These are phyloP conservation scores for Oreochromis aureus DNA, from an alignment of 2,113 vertebrate species.

Conservation along the genomic window DNA sequence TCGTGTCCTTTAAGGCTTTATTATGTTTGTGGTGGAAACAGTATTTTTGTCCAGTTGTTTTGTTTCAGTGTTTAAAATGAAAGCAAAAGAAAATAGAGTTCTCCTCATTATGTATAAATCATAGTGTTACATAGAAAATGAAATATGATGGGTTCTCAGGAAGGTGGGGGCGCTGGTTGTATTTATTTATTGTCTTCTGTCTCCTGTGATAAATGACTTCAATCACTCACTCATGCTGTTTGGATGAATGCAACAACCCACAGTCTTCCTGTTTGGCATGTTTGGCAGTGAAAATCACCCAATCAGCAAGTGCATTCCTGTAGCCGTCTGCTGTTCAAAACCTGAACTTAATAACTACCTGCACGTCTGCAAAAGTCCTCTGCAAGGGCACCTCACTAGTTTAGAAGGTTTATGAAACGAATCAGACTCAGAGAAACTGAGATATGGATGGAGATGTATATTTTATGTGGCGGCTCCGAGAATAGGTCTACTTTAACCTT, in stretches of 20 bases:
- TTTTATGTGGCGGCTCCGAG: background rate
- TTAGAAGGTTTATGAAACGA: background rate
- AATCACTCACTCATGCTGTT: background rate
- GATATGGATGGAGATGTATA: background rate
- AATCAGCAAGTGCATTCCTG: background rate
- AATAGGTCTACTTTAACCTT: background rate
- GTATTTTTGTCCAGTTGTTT: background rate
- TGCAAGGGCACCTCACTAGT: fast-evolving
- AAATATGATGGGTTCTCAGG: background rate
- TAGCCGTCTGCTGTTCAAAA: background rate
- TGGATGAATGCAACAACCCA: background rate
- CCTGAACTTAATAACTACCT: background rate
- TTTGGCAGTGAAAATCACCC: background rate
- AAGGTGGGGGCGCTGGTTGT: background rate
- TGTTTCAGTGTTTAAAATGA: background rate
- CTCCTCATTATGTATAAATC: background rate
- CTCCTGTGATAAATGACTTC: background rate
- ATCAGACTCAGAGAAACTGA: background rate
- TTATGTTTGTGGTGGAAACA: background rate
- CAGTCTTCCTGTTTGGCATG: background rate
- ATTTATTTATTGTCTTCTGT: background rate
- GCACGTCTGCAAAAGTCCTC: background rate
- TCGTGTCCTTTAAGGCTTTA: background rate
- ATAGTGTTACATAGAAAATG: background rate
- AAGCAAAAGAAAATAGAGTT: fast-evolving